Percentiles rank a stretch among this genome's conserved stretches.
Conservation (phyloP, 1,140 invertebrate species). For the Hetaerina americana region DNA sequence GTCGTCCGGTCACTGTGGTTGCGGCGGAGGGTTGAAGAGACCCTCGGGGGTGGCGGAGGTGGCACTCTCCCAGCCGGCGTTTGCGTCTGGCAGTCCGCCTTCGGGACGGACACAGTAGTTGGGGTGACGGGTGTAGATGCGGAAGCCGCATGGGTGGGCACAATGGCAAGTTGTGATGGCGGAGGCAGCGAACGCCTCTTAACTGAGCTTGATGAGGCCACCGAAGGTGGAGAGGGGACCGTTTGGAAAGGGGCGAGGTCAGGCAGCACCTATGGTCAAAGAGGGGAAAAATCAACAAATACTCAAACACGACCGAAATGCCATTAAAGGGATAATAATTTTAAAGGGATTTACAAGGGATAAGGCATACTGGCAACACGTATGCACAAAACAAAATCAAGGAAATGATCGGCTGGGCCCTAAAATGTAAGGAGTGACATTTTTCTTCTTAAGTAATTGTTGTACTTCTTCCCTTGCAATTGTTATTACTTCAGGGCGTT, state of each 20-base stretch:
- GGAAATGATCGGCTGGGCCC: too few relatives aligned
- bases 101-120: constrained; percentile 15
- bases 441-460: too few relatives aligned
- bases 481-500: too few relatives aligned
- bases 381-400: too few relatives aligned
- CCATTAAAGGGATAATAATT: too few relatives aligned
- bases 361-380: too few relatives aligned
- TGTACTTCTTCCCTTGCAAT: too few relatives aligned
- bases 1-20: constrained; percentile 19
- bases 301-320: too few relatives aligned
- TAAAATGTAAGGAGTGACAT: too few relatives aligned
- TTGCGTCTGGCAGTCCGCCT: constrained; percentile 7
- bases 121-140: constrained; percentile 28
- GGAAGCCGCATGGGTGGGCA: constrained; percentile 9
- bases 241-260: constrained; percentile 28
- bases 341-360: too few relatives aligned
- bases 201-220: neutral
- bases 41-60: constrained; percentile 48
- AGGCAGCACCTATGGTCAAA: too few relatives aligned
- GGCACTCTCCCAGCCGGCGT: constrained; percentile 29
- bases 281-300: too few relatives aligned
- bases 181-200: constrained; percentile 41
- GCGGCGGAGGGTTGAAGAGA: constrained; percentile 43
- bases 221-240: neutral
- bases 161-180: neutral